Conservation (phyloP, 2,113 vertebrate species). For the Cettia cetti region DNA sequence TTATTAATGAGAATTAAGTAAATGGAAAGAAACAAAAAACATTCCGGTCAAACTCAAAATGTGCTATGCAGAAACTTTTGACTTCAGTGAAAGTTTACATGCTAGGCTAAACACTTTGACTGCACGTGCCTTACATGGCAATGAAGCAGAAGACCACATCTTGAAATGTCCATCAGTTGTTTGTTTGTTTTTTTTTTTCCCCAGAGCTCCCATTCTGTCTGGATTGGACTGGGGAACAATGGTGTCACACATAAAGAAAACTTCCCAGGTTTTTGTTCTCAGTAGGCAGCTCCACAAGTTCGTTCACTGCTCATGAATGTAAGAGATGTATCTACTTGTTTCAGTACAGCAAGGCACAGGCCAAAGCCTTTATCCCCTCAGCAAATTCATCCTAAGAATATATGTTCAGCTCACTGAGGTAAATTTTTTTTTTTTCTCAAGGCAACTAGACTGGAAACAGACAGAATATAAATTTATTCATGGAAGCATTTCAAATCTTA, state of each 20-base stretch:
- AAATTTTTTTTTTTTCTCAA: neutral
- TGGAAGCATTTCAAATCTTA: neutral
- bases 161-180: neutral
- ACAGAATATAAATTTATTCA: neutral
- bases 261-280: neutral
- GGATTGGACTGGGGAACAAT: neutral
- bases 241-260: neutral
- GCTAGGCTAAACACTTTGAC: neutral
- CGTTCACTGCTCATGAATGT: neutral
- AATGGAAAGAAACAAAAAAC: neutral
- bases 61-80: neutral
- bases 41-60: neutral
- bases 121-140: neutral
- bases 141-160: neutral
- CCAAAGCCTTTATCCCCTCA: neutral
- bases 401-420: neutral
- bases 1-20: neutral
- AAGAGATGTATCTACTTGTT: neutral
- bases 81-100: neutral
- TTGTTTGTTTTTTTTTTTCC: too few relatives aligned
- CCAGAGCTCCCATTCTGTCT: neutral
- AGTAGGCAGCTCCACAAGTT: neutral
- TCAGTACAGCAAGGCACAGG: neutral
- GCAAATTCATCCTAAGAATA: neutral
- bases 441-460: neutral